A percentile compares a stretch with the other conserved stretches of the same genome.
phyloP scores from a whole-genome alignment of 1,140 invertebrate genomes.

The Drosophila nigromelanica region DNA sequence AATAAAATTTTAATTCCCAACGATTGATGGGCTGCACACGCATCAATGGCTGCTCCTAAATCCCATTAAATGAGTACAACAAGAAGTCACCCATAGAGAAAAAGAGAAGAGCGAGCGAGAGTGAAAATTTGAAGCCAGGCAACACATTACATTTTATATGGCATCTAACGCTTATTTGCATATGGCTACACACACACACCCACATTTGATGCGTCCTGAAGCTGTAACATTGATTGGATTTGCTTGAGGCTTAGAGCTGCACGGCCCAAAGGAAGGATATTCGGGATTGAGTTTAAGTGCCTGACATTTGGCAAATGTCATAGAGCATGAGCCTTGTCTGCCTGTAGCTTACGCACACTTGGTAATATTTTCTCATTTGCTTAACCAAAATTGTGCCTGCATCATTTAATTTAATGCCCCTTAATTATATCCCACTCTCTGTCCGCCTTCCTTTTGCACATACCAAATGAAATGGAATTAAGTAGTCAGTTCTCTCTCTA shows the following conservation, averaged over 20 bases:
- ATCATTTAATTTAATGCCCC: conserved; percentile 66
- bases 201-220: conserved; percentile 14
- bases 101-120: neutral
- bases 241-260: conserved; percentile 62
- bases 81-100: neutral
- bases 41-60: conserved; percentile 50
- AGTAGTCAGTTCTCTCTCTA: neutral
- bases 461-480: conserved; percentile 23
- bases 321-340: conserved; percentile 8
- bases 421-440: conserved; percentile 54
- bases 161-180: conserved; percentile 61
- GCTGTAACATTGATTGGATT: conserved; percentile 75
- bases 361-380: conserved; percentile 65
- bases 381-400: conserved; percentile 59
- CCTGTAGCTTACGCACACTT: conserved; percentile 29
- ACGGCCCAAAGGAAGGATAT: neutral
- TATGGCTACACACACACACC: conserved; percentile 40
- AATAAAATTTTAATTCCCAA: conserved; percentile 78
- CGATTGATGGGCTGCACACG: conserved; percentile 63
- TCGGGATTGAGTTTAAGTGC: conserved; percentile 57
- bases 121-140: conserved; percentile 16
- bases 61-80: conserved; percentile 16
- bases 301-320: conserved; percentile 74
- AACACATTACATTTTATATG: conserved; percentile 74
- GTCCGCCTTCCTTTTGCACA: neutral